phyloP scores from a whole-genome alignment of 1,140 invertebrate genomes.

The Leptinotarsa lineolata region DNA sequence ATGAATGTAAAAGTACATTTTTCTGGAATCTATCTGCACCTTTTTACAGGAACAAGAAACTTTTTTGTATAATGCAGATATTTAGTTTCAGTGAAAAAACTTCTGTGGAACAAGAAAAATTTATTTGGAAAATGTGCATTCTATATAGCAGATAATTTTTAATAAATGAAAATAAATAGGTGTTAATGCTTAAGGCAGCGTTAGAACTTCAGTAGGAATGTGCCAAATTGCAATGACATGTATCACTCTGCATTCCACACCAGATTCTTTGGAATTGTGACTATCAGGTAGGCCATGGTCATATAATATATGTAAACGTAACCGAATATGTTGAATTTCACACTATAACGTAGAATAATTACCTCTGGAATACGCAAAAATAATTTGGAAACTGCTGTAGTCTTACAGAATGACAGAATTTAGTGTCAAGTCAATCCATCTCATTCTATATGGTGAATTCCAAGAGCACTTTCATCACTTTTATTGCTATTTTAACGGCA shows the following conservation, averaged over 20 bases:
- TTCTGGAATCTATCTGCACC: too few species aligned
- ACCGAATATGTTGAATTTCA: not conserved
- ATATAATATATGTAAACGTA: not conserved
- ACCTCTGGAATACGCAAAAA: constrained; percentile 49
- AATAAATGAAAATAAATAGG: not conserved
- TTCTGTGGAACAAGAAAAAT: too few species aligned
- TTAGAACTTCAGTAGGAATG: constrained; percentile 40
- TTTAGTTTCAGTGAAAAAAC: too few species aligned
- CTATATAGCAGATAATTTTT: not conserved
- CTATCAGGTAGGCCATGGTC: constrained; percentile 35
- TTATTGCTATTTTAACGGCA: constrained; percentile 23
- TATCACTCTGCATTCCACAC: constrained; percentile 50
- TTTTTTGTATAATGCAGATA: too few species aligned
- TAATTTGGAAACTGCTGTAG: constrained; percentile 46
- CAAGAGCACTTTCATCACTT: constrained; percentile 45
- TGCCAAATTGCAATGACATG: constrained; percentile 54
- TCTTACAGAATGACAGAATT: constrained; percentile 50
- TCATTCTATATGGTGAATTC: constrained; percentile 49
- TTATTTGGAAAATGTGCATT: not conserved
- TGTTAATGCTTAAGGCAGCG: not conserved
- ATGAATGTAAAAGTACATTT: too few species aligned
- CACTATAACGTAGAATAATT: constrained; percentile 34
- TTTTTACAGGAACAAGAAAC: too few species aligned
- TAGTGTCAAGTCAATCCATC: constrained; percentile 50
- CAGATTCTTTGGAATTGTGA: constrained; percentile 41